phyloP scores from a whole-genome alignment of 2,797 vertebrate genomes.

The Sus cebifrons region DNA sequence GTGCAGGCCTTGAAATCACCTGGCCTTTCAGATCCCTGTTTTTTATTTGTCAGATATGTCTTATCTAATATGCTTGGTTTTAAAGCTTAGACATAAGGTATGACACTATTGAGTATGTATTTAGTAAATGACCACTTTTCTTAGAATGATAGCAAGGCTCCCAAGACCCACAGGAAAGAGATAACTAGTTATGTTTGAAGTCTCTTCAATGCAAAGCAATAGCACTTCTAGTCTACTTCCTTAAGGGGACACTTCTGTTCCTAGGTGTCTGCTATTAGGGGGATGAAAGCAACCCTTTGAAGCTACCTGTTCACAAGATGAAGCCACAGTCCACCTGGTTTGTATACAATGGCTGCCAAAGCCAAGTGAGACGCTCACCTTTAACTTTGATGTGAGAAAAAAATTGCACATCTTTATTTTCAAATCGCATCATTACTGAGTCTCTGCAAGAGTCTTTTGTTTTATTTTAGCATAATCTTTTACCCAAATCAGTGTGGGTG shows the following conservation, averaged over 20 bases:
- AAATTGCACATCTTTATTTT: slow-evolving; percentile 42
- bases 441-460: background rate
- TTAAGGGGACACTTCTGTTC: background rate
- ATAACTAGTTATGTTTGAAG: background rate
- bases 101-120: background rate
- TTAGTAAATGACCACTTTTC: background rate
- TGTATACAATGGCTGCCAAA: background rate
- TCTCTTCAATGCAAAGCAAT: background rate
- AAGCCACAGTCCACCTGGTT: background rate
- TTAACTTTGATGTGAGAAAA: background rate
- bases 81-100: background rate
- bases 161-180: background rate
- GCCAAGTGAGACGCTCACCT: background rate
- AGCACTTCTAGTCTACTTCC: background rate
- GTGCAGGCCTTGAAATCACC: background rate
- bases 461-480: slow-evolving; percentile 42
- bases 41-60: slow-evolving; percentile 23
- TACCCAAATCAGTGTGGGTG: background rate
- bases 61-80: slow-evolving; percentile 25
- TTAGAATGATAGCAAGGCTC: slow-evolving; percentile 6
- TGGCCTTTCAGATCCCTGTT: background rate
- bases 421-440: background rate
- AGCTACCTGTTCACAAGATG: background rate
- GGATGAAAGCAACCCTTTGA: background rate
- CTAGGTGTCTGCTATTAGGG: background rate